Percentiles rank a stretch among this genome's conserved stretches.
These are phyloP conservation scores for Eupithecia dodoneata DNA, from an alignment of 2,888 invertebrate genomes.

Conservation along the genomic window DNA sequence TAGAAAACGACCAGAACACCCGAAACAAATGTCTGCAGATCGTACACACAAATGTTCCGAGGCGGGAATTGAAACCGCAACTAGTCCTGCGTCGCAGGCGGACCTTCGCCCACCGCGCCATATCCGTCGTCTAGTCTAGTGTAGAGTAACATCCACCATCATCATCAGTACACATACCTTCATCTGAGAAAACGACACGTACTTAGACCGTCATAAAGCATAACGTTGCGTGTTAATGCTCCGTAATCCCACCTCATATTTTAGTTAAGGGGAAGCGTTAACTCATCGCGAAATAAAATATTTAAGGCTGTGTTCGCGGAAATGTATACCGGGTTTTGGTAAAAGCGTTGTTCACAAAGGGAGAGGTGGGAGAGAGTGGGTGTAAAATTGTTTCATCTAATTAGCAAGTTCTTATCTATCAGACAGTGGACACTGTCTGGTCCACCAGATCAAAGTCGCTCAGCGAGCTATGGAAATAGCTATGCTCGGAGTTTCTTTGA, in stretches of 20 bases:
- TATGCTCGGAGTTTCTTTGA: too few species aligned
- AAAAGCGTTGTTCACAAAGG: conserved; percentile 2
- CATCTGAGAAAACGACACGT: conserved; percentile 7
- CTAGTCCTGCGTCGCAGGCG: too few species aligned
- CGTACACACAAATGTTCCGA: too few species aligned
- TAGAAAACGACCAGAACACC: too few species aligned
- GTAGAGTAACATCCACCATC: background rate
- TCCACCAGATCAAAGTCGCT: too few species aligned
- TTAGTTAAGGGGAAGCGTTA: conserved; percentile 30
- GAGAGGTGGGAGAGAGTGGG: conserved; percentile 8
- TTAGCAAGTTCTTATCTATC: background rate
- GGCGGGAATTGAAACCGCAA: too few species aligned
- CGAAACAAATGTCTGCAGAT: too few species aligned
- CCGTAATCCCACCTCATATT: conserved; percentile 28
- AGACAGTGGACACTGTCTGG: background rate
- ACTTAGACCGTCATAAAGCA: conserved; percentile 6
- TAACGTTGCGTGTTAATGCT: conserved; percentile 7
- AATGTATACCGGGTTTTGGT: conserved; percentile 28
- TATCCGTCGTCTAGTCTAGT: too few species aligned
- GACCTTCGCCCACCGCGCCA: too few species aligned
- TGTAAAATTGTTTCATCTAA: background rate
- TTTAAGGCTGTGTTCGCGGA: conserved; percentile 31
- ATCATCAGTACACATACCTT: background rate
- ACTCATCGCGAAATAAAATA: conserved; percentile 40
- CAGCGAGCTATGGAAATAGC: too few species aligned